Conservation (phyloP, 2,797 vertebrate genomes). For the Galaxias olidus region DNA sequence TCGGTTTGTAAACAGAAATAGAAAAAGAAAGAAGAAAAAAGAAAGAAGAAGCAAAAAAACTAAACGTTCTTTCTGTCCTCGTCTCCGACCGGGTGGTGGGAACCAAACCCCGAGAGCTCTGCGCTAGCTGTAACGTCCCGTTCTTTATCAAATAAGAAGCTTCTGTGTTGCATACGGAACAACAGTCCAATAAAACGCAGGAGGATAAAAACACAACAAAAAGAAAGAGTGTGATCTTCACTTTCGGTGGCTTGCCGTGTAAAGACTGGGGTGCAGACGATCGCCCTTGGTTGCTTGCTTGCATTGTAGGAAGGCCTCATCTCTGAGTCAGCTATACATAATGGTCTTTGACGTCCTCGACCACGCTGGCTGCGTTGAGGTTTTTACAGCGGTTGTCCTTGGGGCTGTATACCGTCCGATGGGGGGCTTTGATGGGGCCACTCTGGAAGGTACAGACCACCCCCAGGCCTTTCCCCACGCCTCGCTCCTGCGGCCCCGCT, state of each 20-base stretch:
- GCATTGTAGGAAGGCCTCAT: slow-evolving; percentile 15
- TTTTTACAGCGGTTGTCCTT: slow-evolving; percentile 93
- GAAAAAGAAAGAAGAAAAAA: slow-evolving; percentile 17
- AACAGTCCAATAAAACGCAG: slow-evolving; percentile 44
- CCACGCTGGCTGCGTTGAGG: slow-evolving; percentile 75
- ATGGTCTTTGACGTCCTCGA: slow-evolving; percentile 81
- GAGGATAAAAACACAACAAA: slow-evolving; percentile 34
- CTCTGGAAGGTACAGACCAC: slow-evolving; percentile 72
- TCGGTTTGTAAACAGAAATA: slow-evolving; percentile 49
- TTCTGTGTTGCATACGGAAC: slow-evolving; percentile 30
- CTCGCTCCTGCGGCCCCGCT: slow-evolving; percentile 62
- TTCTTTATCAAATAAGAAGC: slow-evolving; percentile 27
- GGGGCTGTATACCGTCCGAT: slow-evolving; percentile 82
- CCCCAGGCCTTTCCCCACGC: slow-evolving; percentile 57
- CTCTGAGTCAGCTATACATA: slow-evolving; percentile 69
- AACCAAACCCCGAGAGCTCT: slow-evolving; percentile 18
- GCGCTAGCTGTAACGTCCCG: background rate
- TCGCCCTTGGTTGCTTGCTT: slow-evolving; percentile 18
- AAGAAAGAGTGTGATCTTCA: slow-evolving; percentile 47
- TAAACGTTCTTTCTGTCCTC: slow-evolving; percentile 11
- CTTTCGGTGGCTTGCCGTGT: slow-evolving; percentile 51
- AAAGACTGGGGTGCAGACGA: slow-evolving; percentile 39
- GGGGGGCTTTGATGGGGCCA: slow-evolving; percentile 78
- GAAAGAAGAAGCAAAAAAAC: background rate
- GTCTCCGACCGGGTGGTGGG: slow-evolving; percentile 28